These are phyloP conservation scores for Colistium nudipinnis DNA, from an alignment of 2,113 vertebrate genomes.

Conservation along the genomic window DNA sequence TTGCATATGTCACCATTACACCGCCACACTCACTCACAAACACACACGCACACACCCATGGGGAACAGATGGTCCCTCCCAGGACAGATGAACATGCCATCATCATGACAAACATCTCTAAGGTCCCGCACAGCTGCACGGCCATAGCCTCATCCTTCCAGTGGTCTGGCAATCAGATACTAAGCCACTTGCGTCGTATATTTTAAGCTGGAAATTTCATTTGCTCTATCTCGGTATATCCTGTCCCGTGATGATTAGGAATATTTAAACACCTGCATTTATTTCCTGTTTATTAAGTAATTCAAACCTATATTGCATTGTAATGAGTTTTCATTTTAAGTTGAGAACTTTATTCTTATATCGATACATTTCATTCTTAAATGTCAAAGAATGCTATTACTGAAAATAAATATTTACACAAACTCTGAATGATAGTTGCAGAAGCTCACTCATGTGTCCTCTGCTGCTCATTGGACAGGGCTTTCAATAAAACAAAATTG, in stretches of 20 bases:
- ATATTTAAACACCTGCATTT: background rate
- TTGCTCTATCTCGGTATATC: background rate
- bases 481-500: no score
- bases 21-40: background rate
- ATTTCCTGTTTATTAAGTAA: background rate
- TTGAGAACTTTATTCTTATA: no score
- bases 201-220: no score
- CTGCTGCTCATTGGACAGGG: no score
- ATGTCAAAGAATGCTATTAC: no score
- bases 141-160: conserved; percentile 2
- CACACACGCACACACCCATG: conserved; percentile 25
- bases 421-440: no score
- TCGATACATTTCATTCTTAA: no score
- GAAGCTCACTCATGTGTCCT: no score
- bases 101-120: conserved; percentile 4
- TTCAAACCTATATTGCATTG: background rate
- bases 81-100: conserved; percentile 59
- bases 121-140: conserved; percentile 17
- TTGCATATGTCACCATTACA: conserved; percentile 29
- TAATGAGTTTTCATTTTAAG: no score
- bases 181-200: background rate
- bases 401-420: no score
- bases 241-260: background rate
- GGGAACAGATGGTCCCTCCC: conserved; percentile 54
- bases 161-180: background rate